A percentile compares a stretch with the other conserved stretches of the same genome.
phyloP scores from a whole-genome alignment of 2,888 invertebrate species.

The Platerodrilus igneus region DNA sequence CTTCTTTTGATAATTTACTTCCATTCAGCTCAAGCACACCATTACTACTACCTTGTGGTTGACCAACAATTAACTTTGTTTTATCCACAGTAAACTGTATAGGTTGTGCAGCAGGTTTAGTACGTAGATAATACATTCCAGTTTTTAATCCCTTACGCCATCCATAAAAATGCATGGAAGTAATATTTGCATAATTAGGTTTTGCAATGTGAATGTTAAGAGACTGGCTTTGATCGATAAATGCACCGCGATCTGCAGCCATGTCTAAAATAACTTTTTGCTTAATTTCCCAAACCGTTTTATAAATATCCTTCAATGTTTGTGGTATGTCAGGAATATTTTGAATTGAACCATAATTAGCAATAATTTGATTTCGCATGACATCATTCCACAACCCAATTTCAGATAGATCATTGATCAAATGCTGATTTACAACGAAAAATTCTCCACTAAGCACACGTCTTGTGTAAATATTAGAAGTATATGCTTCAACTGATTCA shows the following conservation, averaged over 20 bases:
- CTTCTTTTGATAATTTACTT: constrained; percentile 42
- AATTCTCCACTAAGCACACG: constrained; percentile 95
- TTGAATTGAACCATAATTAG: constrained; percentile 89
- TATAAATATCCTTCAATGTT: constrained; percentile 81
- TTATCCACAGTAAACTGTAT: constrained; percentile 98
- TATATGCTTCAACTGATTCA: constrained; percentile 97
- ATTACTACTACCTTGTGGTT: constrained; percentile 3
- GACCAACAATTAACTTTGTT: constrained; percentile 51
- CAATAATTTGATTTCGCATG: constrained; percentile 92
- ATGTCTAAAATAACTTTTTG: constrained; percentile 90
- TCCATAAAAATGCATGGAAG: constrained; percentile 97
- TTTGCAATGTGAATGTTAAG: constrained; percentile 96
- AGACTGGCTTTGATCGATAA: constrained; percentile 98
- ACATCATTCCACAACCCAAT: constrained; percentile 88
- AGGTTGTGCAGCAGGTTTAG: constrained; percentile 93
- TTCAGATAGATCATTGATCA: constrained; percentile 89
- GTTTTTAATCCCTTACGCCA: constrained; percentile 98
- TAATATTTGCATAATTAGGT: constrained; percentile 88
- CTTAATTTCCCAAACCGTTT: constrained; percentile 96
- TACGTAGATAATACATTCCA: constrained; percentile 97
- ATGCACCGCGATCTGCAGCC: constrained; percentile 97
- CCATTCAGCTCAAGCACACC: too few species aligned
- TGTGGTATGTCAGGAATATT: constrained; percentile 79
- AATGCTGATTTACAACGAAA: constrained; percentile 93
- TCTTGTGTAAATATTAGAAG: constrained; percentile 92